Conservation (phyloP, 2,113 vertebrate species). For the Colinus virginianus region DNA sequence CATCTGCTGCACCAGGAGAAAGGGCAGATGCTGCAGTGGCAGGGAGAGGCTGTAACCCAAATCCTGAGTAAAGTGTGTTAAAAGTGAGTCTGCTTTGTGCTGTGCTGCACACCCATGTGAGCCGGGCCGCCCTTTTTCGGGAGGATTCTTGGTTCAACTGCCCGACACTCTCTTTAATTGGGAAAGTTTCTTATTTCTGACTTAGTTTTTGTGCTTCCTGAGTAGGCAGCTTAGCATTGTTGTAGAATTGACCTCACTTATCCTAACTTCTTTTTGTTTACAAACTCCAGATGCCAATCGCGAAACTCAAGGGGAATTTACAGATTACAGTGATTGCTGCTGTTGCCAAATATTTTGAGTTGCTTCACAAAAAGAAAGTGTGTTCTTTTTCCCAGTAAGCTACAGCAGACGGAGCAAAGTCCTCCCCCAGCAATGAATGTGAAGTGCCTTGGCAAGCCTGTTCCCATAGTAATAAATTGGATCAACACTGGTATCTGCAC, state of each 20-base stretch:
- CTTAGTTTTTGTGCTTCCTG: neutral
- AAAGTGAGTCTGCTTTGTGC: neutral
- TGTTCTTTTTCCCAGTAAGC: neutral
- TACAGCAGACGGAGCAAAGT: neutral
- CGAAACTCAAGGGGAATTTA: neutral
- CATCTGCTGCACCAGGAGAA: neutral
- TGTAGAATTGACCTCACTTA: neutral
- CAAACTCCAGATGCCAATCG: neutral
- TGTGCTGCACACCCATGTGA: accelerated
- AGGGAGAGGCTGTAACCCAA: neutral
- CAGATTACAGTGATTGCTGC: neutral
- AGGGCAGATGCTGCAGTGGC: accelerated
- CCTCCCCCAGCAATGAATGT: neutral
- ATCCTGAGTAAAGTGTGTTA: neutral
- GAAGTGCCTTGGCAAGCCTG: neutral
- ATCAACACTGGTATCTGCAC: neutral
- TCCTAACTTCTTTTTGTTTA: neutral
- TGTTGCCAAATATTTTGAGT: neutral
- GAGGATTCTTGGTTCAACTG: neutral
- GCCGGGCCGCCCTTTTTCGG: neutral
- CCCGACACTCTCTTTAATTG: accelerated
- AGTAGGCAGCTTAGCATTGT: neutral
- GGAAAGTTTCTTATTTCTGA: neutral
- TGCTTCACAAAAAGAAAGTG: neutral
- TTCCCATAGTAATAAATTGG: neutral